These are phyloP conservation scores for Acanthornis magna DNA, from an alignment of 2,797 vertebrate genomes.

Conservation along the genomic window DNA sequence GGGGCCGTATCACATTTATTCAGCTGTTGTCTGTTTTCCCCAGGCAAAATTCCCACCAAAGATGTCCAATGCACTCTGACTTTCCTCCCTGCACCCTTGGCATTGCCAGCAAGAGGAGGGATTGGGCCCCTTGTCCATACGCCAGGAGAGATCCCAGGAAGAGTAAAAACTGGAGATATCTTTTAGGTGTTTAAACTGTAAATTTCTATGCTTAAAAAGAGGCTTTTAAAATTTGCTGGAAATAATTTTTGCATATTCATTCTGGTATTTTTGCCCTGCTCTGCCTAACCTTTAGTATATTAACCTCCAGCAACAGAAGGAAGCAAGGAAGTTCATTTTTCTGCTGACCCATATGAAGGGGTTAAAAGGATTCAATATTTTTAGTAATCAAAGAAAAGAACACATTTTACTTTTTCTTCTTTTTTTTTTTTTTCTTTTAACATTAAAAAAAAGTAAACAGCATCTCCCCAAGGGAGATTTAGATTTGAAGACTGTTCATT, in stretches of 20 bases:
- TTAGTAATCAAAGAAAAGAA: conserved; percentile 63
- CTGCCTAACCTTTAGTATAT: not conserved
- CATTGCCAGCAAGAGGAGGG: not conserved
- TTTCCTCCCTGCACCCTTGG: not conserved
- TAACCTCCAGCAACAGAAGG: conserved; percentile 40
- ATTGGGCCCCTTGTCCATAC: accelerated
- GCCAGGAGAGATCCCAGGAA: not conserved
- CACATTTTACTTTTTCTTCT: conserved; percentile 58
- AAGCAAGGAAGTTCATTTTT: conserved; percentile 60
- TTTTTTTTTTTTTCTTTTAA: not conserved
- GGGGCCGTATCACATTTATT: not conserved
- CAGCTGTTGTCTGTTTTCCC: not conserved
- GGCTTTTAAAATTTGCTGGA: not conserved
- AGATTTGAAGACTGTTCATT: conserved; percentile 83
- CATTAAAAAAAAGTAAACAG: conserved; percentile 71
- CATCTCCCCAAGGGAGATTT: conserved; percentile 77
- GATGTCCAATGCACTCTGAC: not conserved
- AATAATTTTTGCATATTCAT: not conserved
- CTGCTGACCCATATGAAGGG: conserved; percentile 33
- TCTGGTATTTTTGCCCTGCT: not conserved
- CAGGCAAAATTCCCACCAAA: not conserved
- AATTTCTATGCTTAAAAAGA: conserved; percentile 15
- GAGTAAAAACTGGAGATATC: not conserved
- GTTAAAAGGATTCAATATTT: conserved; percentile 68
- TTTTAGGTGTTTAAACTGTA: not conserved